phyloP scores from a whole-genome alignment of 2,797 vertebrate species.

The Leuciscus waleckii region DNA sequence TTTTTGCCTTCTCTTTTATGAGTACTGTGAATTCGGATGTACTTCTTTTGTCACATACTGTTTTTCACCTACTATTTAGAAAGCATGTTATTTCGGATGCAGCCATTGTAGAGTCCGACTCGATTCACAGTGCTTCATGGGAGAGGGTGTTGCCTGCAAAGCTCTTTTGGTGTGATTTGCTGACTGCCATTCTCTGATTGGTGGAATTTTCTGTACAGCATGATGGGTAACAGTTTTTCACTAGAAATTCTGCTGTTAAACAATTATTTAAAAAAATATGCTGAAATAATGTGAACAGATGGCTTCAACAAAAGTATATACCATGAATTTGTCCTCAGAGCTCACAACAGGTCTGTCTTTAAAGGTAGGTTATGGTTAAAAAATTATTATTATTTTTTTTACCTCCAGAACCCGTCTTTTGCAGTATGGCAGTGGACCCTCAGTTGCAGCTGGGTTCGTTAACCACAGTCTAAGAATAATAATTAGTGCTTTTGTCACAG shows the following conservation, averaged over 20 bases:
- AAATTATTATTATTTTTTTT: neutral
- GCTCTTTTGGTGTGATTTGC: too few species aligned
- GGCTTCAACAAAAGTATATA: neutral
- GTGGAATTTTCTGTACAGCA: too few species aligned
- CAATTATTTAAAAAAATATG: neutral
- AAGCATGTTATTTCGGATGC: too few species aligned
- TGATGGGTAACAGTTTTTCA: too few species aligned
- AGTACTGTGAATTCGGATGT: too few species aligned
- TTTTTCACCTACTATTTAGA: too few species aligned
- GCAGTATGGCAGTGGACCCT: slow-evolving; percentile 48
- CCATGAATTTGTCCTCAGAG: neutral
- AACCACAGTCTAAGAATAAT: slow-evolving; percentile 61
- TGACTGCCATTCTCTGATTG: too few species aligned
- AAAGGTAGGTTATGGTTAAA: neutral
- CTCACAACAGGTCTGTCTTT: neutral
- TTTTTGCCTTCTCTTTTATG: too few species aligned
- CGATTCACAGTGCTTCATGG: neutral
- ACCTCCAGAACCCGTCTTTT: neutral
- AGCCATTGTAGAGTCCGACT: neutral
- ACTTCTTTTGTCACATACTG: too few species aligned
- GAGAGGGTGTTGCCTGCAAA: neutral
- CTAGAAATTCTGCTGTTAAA: neutral
- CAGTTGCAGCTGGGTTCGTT: slow-evolving; percentile 63
- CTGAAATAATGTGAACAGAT: neutral
- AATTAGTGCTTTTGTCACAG: slow-evolving; percentile 64